These are phyloP conservation scores for Cheilosia impressa DNA, from an alignment of 2,888 invertebrate genomes.

Conservation along the genomic window DNA sequence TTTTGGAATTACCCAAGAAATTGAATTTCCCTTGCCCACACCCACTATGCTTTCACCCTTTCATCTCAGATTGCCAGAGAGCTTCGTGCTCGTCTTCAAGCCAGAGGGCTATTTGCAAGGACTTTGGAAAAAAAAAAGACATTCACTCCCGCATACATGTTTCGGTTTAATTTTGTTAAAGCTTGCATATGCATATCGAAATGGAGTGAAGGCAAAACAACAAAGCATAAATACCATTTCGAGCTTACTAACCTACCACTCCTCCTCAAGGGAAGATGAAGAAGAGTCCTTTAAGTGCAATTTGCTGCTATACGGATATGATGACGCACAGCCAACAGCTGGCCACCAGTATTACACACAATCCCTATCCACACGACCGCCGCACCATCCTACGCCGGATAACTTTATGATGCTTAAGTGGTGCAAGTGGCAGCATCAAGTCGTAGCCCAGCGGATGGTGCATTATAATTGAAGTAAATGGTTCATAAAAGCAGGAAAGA, in stretches of 20 bases:
- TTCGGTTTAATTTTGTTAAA: constrained; percentile 31
- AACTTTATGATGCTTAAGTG: constrained; percentile 73
- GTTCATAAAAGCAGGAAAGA: constrained; percentile 71
- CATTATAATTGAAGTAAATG: constrained; percentile 76
- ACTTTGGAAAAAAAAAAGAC: constrained; percentile 45
- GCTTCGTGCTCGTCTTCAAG: not conserved
- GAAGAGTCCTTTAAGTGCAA: constrained; percentile 69
- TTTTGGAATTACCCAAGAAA: not conserved
- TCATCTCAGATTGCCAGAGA: not conserved
- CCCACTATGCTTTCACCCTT: not conserved
- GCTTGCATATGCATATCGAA: constrained; percentile 36
- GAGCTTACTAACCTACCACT: not conserved
- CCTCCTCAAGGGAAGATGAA: constrained; percentile 25
- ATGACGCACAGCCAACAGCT: constrained; percentile 67
- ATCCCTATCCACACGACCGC: constrained; percentile 15
- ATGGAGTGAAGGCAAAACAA: constrained; percentile 11
- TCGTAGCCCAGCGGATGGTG: constrained; percentile 69
- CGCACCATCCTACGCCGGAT: constrained; percentile 47
- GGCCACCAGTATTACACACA: constrained; percentile 35
- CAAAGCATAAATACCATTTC: constrained; percentile 12
- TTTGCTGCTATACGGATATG: constrained; percentile 66
- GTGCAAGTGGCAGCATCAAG: constrained; percentile 71
- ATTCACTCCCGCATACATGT: constrained; percentile 36
- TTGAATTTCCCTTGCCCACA: not conserved
- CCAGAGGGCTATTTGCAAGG: constrained; percentile 58